These are phyloP conservation scores for Leptinotarsa tumamoca DNA, from an alignment of 2,888 invertebrate species.

Conservation along the genomic window DNA sequence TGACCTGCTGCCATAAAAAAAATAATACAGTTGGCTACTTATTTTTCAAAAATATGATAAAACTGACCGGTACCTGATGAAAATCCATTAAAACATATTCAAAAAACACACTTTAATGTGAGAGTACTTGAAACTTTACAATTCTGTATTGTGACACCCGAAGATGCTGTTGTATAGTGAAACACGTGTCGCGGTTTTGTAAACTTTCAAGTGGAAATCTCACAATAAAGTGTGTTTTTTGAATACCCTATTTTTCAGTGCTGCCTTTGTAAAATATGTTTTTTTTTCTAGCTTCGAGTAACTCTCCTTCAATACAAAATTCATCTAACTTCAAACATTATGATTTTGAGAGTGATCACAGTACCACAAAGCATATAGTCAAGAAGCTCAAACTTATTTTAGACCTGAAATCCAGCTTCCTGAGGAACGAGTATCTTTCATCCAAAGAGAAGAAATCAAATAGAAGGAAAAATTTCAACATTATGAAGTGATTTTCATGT, in stretches of 20 bases:
- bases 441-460: constrained; percentile 78
- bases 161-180: no score
- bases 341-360: constrained; percentile 87
- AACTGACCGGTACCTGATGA: not conserved
- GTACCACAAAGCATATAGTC: constrained; percentile 84
- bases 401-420: constrained; percentile 83
- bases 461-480: constrained; percentile 65
- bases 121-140: no score
- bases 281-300: constrained; percentile 52
- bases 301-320: constrained; percentile 60
- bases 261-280: not conserved
- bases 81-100: no score
- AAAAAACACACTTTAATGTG: no score
- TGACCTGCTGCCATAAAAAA: no score
- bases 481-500: constrained; percentile 32
- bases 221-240: no score
- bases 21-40: not conserved
- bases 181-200: no score
- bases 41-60: constrained; percentile 4
- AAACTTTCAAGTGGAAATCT: no score
- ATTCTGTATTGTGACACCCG: no score
- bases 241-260: not conserved
- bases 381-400: constrained; percentile 89
- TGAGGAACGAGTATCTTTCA: constrained; percentile 84
- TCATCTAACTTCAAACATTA: constrained; percentile 83